Evolutionary conservation across 92 coral and sea anemone species (phyloP).

Genomic region (Palythoa grandiflora): DNA sequence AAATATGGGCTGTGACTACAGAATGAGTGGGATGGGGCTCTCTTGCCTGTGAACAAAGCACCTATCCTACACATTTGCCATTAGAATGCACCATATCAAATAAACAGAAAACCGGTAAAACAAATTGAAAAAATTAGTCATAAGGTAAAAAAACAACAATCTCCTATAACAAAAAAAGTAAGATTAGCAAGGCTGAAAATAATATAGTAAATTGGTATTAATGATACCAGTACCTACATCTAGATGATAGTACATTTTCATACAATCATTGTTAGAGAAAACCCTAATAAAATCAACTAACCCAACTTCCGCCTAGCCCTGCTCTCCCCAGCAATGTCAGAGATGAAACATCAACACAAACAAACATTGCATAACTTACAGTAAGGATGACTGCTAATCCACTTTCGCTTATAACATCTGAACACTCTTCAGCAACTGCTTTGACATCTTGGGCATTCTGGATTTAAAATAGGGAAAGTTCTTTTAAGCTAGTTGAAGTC

Average conservation of each 20-base stretch:
- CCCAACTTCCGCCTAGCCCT: background rate
- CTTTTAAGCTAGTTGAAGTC: background rate
- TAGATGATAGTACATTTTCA: background rate
- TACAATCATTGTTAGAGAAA: background rate
- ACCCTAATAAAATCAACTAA: background rate
- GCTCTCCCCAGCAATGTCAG: background rate
- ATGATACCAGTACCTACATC: background rate
- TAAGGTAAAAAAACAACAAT: background rate
- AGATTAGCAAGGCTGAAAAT: background rate
- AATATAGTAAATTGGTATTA: background rate
- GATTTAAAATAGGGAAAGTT: background rate
- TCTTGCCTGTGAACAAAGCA: conserved; percentile 2
- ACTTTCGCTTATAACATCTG: background rate
- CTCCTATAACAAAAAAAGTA: background rate
- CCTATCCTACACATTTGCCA: background rate
- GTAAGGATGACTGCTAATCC: conserved; percentile 3
- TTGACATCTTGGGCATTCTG: background rate
- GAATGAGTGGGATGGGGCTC: conserved; percentile 3
- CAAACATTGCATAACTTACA: background rate
- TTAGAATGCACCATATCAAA: background rate
- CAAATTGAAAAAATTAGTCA: background rate
- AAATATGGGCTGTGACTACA: background rate
- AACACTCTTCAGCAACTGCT: conserved; percentile 4
- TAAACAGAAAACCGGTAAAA: background rate
- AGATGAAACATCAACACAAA: background rate